Conservation (phyloP, 2,888 invertebrate genomes). For the Chymomyza amoena region DNA sequence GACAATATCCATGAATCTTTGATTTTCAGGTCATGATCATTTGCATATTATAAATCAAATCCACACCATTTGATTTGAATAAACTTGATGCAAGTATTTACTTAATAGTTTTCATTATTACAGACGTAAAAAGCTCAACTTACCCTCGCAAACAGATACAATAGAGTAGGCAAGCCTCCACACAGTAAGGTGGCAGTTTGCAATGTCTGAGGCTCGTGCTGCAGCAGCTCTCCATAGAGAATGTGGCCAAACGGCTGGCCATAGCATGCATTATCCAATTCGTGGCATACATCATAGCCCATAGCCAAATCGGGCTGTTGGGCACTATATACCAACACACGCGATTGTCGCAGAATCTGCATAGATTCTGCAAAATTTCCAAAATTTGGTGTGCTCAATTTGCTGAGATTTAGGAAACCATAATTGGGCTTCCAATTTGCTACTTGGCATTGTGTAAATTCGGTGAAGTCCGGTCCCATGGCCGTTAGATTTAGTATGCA, state of each 20-base stretch:
- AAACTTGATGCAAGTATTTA: no score
- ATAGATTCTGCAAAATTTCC: constrained; percentile 75
- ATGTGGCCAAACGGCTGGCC: constrained; percentile 71
- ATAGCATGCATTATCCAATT: constrained; percentile 63
- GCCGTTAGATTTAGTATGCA: constrained; percentile 75
- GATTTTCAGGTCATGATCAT: no score
- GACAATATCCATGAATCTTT: no score
- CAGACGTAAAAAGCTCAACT: constrained; percentile 24
- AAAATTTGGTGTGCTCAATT: constrained; percentile 62
- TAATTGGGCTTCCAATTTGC: constrained; percentile 77
- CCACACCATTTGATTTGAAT: no score
- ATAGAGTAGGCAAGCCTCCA: constrained; percentile 83
- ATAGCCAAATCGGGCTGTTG: constrained; percentile 81
- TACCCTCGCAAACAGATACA: constrained; percentile 85
- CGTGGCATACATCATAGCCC: constrained; percentile 65
- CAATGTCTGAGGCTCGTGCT: constrained; percentile 71
- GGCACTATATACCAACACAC: constrained; percentile 83
- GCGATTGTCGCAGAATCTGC: constrained; percentile 82
- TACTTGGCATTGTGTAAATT: constrained; percentile 76
- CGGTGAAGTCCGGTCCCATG: constrained; percentile 77
- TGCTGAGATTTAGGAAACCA: constrained; percentile 71
- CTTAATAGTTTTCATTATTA: neutral
- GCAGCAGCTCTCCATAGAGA: constrained; percentile 70
- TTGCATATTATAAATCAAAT: no score
- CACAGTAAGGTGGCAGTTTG: constrained; percentile 75